Conservation (phyloP, 2,797 vertebrate species). For the Poliocrania exsul region DNA sequence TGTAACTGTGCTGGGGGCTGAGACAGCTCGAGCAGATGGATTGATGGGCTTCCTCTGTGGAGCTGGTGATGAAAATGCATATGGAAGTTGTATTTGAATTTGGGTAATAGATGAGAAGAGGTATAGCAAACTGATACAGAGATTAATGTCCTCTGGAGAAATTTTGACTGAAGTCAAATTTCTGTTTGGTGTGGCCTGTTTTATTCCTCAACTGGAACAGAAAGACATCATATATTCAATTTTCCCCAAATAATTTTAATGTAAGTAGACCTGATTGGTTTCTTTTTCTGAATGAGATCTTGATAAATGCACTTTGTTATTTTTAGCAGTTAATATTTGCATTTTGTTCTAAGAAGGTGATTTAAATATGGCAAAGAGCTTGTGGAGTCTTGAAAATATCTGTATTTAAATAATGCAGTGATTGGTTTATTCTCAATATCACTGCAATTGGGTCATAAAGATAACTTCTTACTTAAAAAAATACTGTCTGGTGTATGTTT, state of each 20-base stretch:
- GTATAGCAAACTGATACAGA: background rate
- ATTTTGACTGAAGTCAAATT: conserved; percentile 4
- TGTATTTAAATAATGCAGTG: background rate
- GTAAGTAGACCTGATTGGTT: background rate
- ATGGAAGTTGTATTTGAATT: background rate
- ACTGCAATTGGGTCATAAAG: background rate
- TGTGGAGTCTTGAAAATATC: background rate
- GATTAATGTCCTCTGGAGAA: background rate
- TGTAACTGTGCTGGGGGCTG: background rate
- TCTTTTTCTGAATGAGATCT: background rate
- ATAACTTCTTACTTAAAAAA: background rate
- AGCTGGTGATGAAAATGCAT: background rate
- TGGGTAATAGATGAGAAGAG: background rate
- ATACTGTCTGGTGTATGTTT: background rate
- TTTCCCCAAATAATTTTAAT: background rate
- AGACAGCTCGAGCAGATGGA: background rate
- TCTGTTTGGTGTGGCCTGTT: background rate
- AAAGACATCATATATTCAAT: background rate
- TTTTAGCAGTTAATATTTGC: background rate
- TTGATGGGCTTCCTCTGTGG: background rate
- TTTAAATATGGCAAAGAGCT: background rate
- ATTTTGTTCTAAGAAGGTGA: background rate
- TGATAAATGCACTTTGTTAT: background rate
- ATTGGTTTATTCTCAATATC: background rate
- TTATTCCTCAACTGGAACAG: background rate